A percentile compares a stretch with the other conserved stretches of the same genome.
Evolutionary conservation across 2,888 invertebrate genomes (phyloP).

Genomic region (Chaitophorus viminalis): DNA sequence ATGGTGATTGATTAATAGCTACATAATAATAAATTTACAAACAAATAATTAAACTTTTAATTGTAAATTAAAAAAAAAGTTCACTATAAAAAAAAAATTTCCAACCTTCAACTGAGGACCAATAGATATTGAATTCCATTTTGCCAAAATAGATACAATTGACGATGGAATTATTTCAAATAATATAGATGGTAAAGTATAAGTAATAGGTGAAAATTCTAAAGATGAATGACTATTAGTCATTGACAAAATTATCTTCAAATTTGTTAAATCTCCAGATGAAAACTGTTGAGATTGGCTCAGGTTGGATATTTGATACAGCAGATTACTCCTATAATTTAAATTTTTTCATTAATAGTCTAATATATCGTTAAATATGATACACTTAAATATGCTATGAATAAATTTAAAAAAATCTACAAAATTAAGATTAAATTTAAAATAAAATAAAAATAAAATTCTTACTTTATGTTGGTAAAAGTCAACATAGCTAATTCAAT

Average conservation of each 20-base stretch:
- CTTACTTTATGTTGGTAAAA: constrained; percentile 47
- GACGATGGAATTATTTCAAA: constrained; percentile 38
- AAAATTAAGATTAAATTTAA: not conserved
- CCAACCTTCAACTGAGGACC: constrained; percentile 40
- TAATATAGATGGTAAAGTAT: constrained; percentile 14
- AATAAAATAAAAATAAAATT: constrained; percentile 8
- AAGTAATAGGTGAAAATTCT: constrained; percentile 50
- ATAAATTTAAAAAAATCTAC: not conserved
- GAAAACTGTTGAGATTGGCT: constrained; percentile 30
- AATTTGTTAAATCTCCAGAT: constrained; percentile 36
- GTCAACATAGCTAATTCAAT: constrained; percentile 41
- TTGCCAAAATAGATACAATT: constrained; percentile 36
- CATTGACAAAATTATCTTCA: constrained; percentile 56
- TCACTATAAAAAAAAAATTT: not conserved
- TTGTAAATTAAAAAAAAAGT: not conserved
- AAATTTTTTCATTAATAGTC: not conserved
- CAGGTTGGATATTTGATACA: constrained; percentile 40
- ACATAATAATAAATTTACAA: not conserved
- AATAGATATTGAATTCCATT: constrained; percentile 51
- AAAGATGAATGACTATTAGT: constrained; percentile 41
- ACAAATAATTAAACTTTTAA: too few species aligned
- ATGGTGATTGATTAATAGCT: not conserved
- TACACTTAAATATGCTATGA: not conserved
- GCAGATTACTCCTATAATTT: constrained; percentile 15
- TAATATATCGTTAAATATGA: not conserved